Evolutionary conservation across 2,797 vertebrate genomes (phyloP).

Genomic region (Smutsia gigantea): DNA sequence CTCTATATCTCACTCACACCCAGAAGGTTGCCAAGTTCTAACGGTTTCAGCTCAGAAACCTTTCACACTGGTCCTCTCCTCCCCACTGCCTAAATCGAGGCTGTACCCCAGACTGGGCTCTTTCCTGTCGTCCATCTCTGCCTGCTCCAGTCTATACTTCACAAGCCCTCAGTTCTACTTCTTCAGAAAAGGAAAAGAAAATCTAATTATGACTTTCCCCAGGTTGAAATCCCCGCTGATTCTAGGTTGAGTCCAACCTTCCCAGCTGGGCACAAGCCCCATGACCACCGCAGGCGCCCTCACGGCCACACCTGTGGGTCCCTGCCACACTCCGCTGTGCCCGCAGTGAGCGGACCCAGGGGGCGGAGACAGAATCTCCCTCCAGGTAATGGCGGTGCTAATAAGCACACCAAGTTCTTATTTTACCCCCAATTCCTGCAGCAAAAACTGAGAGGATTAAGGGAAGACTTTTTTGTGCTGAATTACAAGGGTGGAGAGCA

Average conservation of each 20-base stretch:
- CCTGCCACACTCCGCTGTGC: background rate
- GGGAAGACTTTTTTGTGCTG: background rate
- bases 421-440: background rate
- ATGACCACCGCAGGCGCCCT: background rate
- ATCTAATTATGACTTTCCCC: background rate
- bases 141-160: background rate
- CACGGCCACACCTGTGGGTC: background rate
- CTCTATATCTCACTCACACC: background rate
- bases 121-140: background rate
- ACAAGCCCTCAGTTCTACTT: background rate
- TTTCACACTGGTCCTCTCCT: background rate
- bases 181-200: constrained; percentile 22
- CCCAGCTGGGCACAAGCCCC: background rate
- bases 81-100: background rate
- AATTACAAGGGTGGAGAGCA: background rate
- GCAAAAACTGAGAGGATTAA: background rate
- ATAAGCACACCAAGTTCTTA: background rate
- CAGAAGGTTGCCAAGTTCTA: background rate
- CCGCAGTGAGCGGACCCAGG: background rate
- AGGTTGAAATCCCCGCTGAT: background rate
- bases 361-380: background rate
- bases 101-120: background rate
- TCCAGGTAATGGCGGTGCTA: background rate
- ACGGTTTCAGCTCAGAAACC: background rate
- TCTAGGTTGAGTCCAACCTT: background rate